These are phyloP conservation scores for Eciton burchellii DNA, from an alignment of 1,140 invertebrate genomes.

Conservation along the genomic window DNA sequence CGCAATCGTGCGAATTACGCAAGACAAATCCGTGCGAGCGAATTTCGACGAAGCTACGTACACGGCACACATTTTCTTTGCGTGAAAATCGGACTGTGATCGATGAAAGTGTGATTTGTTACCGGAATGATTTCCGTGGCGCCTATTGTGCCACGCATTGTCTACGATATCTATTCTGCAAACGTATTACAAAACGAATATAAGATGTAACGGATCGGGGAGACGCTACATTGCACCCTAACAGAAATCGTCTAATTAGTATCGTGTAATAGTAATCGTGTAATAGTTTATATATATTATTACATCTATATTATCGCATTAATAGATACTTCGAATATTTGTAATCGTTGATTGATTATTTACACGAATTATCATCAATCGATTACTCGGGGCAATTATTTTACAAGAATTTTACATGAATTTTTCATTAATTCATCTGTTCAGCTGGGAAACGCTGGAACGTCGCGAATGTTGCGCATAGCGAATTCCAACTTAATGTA, in stretches of 20 bases:
- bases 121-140: constrained; percentile 13
- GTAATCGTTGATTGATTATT: too few species aligned
- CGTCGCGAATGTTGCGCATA: background rate
- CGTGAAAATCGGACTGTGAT: background rate
- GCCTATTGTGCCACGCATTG: background rate
- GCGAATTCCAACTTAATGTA: too few species aligned
- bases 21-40: background rate
- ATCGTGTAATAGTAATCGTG: background rate
- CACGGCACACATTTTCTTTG: constrained; percentile 18
- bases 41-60: background rate
- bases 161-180: background rate
- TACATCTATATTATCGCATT: too few species aligned
- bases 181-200: too few species aligned
- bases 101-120: constrained; percentile 27
- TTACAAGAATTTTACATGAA: too few species aligned
- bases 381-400: too few species aligned
- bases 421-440: background rate
- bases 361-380: too few species aligned
- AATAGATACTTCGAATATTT: too few species aligned
- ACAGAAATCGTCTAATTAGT: constrained; percentile 13
- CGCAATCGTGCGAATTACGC: constrained; percentile 5
- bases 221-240: background rate
- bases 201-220: background rate
- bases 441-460: background rate
- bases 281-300: background rate